These are phyloP conservation scores for Catocala sponsa DNA, from an alignment of 2,888 invertebrate genomes.

Conservation along the genomic window DNA sequence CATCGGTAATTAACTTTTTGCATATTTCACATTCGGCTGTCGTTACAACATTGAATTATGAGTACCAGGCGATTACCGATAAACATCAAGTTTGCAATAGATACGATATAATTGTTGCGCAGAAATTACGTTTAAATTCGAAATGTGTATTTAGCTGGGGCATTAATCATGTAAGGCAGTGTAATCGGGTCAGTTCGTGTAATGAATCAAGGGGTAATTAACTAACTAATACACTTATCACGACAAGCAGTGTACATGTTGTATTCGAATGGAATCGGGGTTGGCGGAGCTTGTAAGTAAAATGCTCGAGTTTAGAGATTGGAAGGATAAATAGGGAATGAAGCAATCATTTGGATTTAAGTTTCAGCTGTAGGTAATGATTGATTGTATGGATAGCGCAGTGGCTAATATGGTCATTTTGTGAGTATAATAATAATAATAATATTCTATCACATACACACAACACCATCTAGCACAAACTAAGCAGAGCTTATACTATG, in stretches of 20 bases:
- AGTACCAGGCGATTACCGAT: constrained; percentile 37
- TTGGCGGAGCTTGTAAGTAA: constrained; percentile 8
- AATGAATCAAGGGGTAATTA: constrained; percentile 83
- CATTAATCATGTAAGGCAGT: constrained; percentile 77
- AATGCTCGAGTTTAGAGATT: constrained; percentile 25
- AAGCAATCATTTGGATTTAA: constrained; percentile 36
- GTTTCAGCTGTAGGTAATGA: no score
- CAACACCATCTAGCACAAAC: no score
- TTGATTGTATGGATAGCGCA: no score
- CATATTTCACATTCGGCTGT: constrained; percentile 24
- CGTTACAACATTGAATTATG: constrained; percentile 28
- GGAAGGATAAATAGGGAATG: constrained; percentile 34
- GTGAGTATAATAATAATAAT: no score
- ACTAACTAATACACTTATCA: constrained; percentile 78
- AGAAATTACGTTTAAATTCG: constrained; percentile 69
- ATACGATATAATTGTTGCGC: constrained; percentile 55
- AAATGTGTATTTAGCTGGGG: constrained; percentile 67
- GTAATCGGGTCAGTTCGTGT: constrained; percentile 69
- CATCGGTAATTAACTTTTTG: background rate
- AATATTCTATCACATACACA: no score
- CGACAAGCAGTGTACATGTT: constrained; percentile 65
- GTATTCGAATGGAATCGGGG: constrained; percentile 60
- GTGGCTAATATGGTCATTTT: no score
- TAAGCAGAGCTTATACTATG: no score
- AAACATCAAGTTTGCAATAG: constrained; percentile 55